phyloP scores from a whole-genome alignment of 2,888 invertebrate species.

The Drosophila borborema region DNA sequence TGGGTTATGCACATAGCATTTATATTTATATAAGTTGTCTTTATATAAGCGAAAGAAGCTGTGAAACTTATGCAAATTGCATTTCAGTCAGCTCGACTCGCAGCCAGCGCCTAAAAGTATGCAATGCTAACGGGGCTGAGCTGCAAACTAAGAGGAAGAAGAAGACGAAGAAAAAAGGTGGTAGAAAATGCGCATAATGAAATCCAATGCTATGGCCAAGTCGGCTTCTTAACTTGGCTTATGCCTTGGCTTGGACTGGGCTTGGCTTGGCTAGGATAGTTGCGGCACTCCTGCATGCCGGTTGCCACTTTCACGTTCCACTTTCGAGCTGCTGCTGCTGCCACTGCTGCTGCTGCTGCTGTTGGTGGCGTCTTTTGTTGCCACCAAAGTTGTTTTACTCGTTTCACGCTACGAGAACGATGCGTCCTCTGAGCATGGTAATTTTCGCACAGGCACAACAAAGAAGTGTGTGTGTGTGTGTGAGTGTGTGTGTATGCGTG shows the following conservation, averaged over 20 bases:
- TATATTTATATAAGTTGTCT: slow-evolving; percentile 74
- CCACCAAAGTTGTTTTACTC: slow-evolving; percentile 72
- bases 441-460: slow-evolving; percentile 70
- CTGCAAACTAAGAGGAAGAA: slow-evolving; percentile 6
- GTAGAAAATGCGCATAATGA: slow-evolving; percentile 81
- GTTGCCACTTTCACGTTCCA: slow-evolving; percentile 49
- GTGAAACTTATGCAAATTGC: slow-evolving; percentile 82
- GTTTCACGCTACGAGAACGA: slow-evolving; percentile 62
- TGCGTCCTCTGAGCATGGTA: slow-evolving; percentile 75
- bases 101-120: slow-evolving; percentile 68
- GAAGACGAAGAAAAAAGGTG: slow-evolving; percentile 40
- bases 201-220: slow-evolving; percentile 72
- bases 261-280: slow-evolving; percentile 31
- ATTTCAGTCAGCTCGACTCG: slow-evolving; percentile 69
- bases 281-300: slow-evolving; percentile 37
- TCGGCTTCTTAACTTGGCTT: slow-evolving; percentile 69
- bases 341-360: slow-evolving; percentile 30
- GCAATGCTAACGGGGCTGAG: slow-evolving; percentile 69
- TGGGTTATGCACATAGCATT: slow-evolving; percentile 79
- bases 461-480: slow-evolving; percentile 18
- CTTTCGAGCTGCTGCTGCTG: slow-evolving; percentile 53
- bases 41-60: slow-evolving; percentile 77
- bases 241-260: slow-evolving; percentile 40
- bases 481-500: slow-evolving; percentile 41
- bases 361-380: slow-evolving; percentile 54